Base-by-base conservation (phyloP, 2,797 vertebrate genomes). In the Micrastur ruficollis region DNA sequence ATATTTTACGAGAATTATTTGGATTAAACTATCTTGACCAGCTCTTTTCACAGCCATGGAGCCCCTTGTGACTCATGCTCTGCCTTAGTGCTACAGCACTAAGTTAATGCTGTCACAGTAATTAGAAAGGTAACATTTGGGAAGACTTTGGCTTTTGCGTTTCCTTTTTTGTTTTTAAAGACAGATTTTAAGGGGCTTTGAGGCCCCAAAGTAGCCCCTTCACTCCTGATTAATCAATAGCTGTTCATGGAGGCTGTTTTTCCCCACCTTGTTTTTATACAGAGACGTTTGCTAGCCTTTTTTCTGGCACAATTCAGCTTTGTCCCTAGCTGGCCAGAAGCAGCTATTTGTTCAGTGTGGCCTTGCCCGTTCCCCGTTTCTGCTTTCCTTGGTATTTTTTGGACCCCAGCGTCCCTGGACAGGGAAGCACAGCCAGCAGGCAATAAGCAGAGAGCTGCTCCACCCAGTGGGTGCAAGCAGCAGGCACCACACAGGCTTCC, bases 401-500 rank as follows among this genome's bases (percentile, higher is more conserved):
- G 36, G 40, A 65, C 9, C 13, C 1, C 8, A 17, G 1, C 1
- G 15, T 82, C 53, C n/a, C 32, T 21, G 52, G 16, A 13, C 1
- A 0, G 5, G 13, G 26, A 67, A 46, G 8, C 0, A 4, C 40
- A 31, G 34, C 8, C 22, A 50, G 74, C 25, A 32, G 6, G 29
- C 61, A 79, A 91, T 56, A 81, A 56, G 74, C 56, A 87, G 93
- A 36, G 52, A 79, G 90, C 56, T 93, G 93, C 97, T 95, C 97
- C 97, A 96, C 89, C 96, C 72, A 93, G 95, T 84, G 97, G 96
- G 58, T 34, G 52, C 38, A 85, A 81, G 71, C 59, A 59, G 78
- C 47, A 93, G 44, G 36, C 22, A 58, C 67, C 36, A 52, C 67
- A 36, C 2, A 16, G 4, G 1, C 38, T 63, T 66, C 32, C 44